phyloP scores from a whole-genome alignment of 2,888 invertebrate genomes.

The Trachelus tabidus region DNA sequence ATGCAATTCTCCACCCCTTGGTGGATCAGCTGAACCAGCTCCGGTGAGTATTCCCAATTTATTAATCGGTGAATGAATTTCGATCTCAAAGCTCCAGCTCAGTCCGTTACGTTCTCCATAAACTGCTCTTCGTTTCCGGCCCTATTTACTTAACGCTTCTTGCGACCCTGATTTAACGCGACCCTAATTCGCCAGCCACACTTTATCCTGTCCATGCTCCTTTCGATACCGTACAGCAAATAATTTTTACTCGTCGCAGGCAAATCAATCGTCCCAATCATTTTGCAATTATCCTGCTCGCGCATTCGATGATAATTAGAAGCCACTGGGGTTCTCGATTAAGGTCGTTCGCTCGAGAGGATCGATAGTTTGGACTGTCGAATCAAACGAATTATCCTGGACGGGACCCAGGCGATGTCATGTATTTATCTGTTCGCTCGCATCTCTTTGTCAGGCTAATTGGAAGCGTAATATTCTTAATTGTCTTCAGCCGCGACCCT shows the following conservation, averaged over 20 bases:
- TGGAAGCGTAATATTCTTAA: constrained; percentile 29
- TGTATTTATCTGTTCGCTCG: not conserved
- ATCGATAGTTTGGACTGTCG: not conserved
- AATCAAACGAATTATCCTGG: not conserved
- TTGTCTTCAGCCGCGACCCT: not conserved
- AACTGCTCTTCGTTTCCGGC: too few species aligned
- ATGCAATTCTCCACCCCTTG: too few species aligned
- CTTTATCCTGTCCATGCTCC: too few species aligned
- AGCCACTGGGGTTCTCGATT: constrained; percentile 12
- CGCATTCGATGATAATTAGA: constrained; percentile 36
- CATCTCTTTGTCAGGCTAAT: constrained; percentile 16
- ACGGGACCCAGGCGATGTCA: not conserved
- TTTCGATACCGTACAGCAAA: not conserved
- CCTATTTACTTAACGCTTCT: too few species aligned
- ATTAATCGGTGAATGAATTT: too few species aligned
- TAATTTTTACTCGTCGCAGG: not conserved
- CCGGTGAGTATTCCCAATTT: too few species aligned
- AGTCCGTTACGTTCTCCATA: too few species aligned
- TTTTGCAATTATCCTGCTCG: constrained; percentile 32
- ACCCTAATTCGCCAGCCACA: too few species aligned
- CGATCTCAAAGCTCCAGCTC: too few species aligned
- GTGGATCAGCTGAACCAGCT: too few species aligned
- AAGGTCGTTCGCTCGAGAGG: not conserved
- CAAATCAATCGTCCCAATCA: constrained; percentile 10
- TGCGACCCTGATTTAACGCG: too few species aligned